Evolutionary conservation across 2,888 invertebrate species (phyloP), one percentile per base, ranked within the genome.

Genomic region (Latrodectus elegans): DNA sequence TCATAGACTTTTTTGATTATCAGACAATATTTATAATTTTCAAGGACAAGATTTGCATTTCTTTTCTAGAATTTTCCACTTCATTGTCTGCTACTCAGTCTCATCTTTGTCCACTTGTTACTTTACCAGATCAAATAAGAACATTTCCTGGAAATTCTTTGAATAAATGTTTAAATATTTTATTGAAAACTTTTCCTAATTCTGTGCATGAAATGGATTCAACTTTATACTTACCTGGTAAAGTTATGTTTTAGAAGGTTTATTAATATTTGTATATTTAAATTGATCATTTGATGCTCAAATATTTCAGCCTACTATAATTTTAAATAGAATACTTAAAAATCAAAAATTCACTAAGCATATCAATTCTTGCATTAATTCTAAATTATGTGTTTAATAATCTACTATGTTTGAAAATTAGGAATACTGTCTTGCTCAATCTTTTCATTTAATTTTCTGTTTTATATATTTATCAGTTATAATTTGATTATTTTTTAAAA

Each of bases 61-160:
- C 22, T n/a, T 51, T 80, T 80, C 26, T 60, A 86, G 86, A 81
- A 71, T 80, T 86, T 80, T 86, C 76, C 10, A 26, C 53, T 1
- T 60, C 86, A 22, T 15, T 86, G 26, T 72, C 76, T 67, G 52
- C 70, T 0, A 72, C 65, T 52, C 79, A 81, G 53, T 38, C 53
- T 22, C 76, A 86, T 75, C 17, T 64, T 9, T 81, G 64, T 65
- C 52, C 68, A 55, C 65, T 70, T n/a, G 72, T 86, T 38, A 80
- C 76, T 64, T 52, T 67, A 11, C 14, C 11, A 72, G 81, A 76
- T 53, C 55, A 71, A 64, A 15, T 74, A 64, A 75, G 72, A 76
- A 86, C 86, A 17, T n/a, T 71, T 17, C 52, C 76, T 9, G 86
- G 86, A 64, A 86, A 81, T 76, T 49, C 64, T 6, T 26, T 86